These are phyloP conservation scores for Callopanchax toddi DNA, from an alignment of 2,113 vertebrate genomes.

Conservation along the genomic window DNA sequence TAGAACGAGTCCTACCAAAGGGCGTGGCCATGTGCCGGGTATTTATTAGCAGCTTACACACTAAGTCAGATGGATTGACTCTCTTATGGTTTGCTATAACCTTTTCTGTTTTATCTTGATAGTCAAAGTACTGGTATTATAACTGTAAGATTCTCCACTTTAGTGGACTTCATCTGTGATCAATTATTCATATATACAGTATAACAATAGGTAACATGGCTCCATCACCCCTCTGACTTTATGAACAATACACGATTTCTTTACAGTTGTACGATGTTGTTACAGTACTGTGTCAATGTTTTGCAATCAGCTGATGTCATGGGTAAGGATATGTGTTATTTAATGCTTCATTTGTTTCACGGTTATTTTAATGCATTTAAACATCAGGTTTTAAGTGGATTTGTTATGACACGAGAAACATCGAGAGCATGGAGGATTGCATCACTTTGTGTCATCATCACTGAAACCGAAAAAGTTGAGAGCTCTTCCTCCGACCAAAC, in stretches of 20 bases:
- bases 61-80: slow-evolving; percentile 43
- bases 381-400: slow-evolving; percentile 24
- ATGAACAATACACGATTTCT: slow-evolving; percentile 40
- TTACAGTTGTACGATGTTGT: slow-evolving; percentile 36
- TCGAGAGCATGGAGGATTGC: slow-evolving; percentile 26
- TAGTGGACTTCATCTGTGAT: slow-evolving; percentile 19
- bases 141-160: slow-evolving; percentile 30
- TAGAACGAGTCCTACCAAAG: slow-evolving; percentile 46
- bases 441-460: slow-evolving; percentile 62
- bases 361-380: slow-evolving; percentile 57
- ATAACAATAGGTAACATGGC: slow-evolving; percentile 32
- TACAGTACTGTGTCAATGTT: slow-evolving; percentile 26
- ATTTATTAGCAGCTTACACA: slow-evolving; percentile 39
- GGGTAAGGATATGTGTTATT: slow-evolving; percentile 29
- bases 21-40: slow-evolving; percentile 61
- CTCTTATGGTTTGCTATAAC: slow-evolving; percentile 59
- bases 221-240: slow-evolving; percentile 19
- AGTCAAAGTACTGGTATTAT: slow-evolving; percentile 50
- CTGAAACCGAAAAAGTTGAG: slow-evolving; percentile 59
- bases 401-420: slow-evolving; percentile 36
- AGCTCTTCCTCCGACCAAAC: slow-evolving; percentile 50
- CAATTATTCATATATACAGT: slow-evolving; percentile 31
- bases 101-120: slow-evolving; percentile 48
- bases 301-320: slow-evolving; percentile 22
- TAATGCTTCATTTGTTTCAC: slow-evolving; percentile 31